Conservation (phyloP, 2,113 vertebrate genomes). For the Mirounga angustirostris region DNA sequence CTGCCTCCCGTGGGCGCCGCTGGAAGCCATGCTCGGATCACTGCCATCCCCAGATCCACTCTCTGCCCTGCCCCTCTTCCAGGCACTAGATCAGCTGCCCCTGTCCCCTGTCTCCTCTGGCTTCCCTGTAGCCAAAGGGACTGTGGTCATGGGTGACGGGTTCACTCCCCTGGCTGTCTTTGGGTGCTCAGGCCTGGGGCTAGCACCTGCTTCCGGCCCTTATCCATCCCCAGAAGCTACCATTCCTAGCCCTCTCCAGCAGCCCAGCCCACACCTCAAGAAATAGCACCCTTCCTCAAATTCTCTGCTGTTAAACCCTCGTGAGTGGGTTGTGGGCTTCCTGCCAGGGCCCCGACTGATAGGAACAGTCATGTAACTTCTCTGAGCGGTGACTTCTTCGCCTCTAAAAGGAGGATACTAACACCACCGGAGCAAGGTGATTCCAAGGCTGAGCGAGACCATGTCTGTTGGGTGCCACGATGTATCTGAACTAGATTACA, state of each 20-base stretch:
- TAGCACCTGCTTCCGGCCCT: background rate
- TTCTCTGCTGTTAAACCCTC: background rate
- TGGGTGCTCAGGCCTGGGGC: background rate
- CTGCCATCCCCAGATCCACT: background rate
- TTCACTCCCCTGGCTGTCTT: background rate
- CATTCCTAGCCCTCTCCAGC: background rate
- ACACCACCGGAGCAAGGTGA: background rate
- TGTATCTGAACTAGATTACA: background rate
- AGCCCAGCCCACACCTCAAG: background rate
- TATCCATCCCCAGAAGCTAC: background rate
- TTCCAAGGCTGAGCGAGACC: background rate
- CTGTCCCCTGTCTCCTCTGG: background rate
- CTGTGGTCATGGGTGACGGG: rapidly evolving
- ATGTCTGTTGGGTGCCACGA: rapidly evolving
- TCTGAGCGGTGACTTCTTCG: background rate
- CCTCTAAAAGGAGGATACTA: background rate
- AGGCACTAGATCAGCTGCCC: too few species aligned
- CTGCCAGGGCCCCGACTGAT: too few species aligned
- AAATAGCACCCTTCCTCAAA: background rate
- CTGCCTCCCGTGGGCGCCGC: rapidly evolving
- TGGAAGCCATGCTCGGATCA: background rate
- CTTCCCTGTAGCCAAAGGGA: too few species aligned
- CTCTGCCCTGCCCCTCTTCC: background rate
- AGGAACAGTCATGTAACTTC: background rate
- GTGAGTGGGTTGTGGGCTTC: background rate